phyloP scores from a whole-genome alignment of 2,888 invertebrate species.

The Zhuqinia jingwanae region DNA sequence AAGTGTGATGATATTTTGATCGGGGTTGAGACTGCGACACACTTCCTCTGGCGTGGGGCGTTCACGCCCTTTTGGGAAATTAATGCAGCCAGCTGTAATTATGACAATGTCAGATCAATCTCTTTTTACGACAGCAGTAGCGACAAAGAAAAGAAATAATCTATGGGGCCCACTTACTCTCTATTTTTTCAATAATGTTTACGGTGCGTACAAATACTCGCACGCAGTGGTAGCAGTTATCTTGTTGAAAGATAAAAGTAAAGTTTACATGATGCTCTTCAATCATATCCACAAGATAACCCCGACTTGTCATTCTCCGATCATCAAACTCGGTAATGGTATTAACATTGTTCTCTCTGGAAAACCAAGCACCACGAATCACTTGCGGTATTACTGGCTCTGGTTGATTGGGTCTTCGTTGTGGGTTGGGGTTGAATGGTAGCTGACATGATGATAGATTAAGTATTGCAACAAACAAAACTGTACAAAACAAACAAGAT shows the following conservation, averaged over 20 bases:
- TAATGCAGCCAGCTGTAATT: slow-evolving; percentile 88
- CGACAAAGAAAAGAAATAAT: too few relatives aligned
- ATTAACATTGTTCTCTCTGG: slow-evolving; percentile 92
- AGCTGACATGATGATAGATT: slow-evolving; percentile 43
- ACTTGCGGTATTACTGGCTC: slow-evolving; percentile 86
- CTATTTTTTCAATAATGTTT: slow-evolving; percentile 93
- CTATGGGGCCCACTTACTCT: too few relatives aligned
- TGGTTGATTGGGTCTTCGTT: background rate
- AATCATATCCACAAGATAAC: slow-evolving; percentile 87
- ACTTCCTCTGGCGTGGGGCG: slow-evolving; percentile 89
- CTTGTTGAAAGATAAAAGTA: slow-evolving; percentile 89
- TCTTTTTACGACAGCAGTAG: background rate
- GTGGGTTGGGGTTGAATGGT: background rate
- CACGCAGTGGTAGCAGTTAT: slow-evolving; percentile 90
- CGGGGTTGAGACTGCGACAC: slow-evolving; percentile 87
- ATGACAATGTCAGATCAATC: slow-evolving; percentile 52
- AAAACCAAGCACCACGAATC: slow-evolving; percentile 94
- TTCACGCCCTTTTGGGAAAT: slow-evolving; percentile 84
- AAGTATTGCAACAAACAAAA: slow-evolving; percentile 15
- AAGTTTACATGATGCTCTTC: slow-evolving; percentile 88
- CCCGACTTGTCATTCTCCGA: slow-evolving; percentile 88
- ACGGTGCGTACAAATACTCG: slow-evolving; percentile 92
- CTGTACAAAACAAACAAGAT: slow-evolving; percentile 23
- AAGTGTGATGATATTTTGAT: slow-evolving; percentile 91
- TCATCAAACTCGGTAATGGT: slow-evolving; percentile 92